A percentile compares a stretch with the other conserved stretches of the same genome.
phyloP scores from a whole-genome alignment of 35 echinoderm and acorn worm species.

The Hemicentrotus pulcherrimus region DNA sequence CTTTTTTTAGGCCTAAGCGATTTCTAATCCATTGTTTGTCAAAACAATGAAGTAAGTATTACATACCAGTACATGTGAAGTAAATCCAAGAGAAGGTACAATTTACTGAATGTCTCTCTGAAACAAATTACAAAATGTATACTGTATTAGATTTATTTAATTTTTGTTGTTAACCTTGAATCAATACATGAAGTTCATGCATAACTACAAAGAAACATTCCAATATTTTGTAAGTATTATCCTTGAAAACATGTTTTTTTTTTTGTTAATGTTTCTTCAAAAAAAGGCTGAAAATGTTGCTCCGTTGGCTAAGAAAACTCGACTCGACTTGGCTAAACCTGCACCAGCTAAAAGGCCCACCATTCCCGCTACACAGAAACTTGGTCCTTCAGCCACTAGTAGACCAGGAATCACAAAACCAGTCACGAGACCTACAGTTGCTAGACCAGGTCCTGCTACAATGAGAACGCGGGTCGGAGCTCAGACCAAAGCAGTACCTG shows the following conservation, averaged over 20 bases:
- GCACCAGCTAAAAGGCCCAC: neutral
- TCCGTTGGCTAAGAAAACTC: neutral
- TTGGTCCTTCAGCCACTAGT: neutral
- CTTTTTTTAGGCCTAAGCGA: too few species aligned
- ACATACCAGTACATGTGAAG: too few species aligned
- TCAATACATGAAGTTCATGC: too few species aligned
- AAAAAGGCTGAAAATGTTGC: conserved; percentile 1
- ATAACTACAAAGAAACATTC: neutral
- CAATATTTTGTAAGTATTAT: neutral
- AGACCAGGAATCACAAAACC: neutral
- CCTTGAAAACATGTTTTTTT: neutral
- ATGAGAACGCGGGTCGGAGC: neutral
- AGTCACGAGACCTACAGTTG: neutral
- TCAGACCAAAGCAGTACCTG: neutral
- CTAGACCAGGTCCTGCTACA: neutral
- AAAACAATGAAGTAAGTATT: too few species aligned
- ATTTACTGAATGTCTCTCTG: too few species aligned
- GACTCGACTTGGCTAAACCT: neutral
- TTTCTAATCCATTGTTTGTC: too few species aligned
- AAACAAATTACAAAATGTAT: too few species aligned
- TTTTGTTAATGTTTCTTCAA: neutral
- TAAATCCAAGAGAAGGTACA: too few species aligned
- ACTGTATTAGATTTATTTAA: too few species aligned
- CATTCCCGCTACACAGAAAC: neutral
- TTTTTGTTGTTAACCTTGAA: too few species aligned